Evolutionary conservation across 1,140 invertebrate species (phyloP).

Genomic region (Tenebrio molitor): DNA sequence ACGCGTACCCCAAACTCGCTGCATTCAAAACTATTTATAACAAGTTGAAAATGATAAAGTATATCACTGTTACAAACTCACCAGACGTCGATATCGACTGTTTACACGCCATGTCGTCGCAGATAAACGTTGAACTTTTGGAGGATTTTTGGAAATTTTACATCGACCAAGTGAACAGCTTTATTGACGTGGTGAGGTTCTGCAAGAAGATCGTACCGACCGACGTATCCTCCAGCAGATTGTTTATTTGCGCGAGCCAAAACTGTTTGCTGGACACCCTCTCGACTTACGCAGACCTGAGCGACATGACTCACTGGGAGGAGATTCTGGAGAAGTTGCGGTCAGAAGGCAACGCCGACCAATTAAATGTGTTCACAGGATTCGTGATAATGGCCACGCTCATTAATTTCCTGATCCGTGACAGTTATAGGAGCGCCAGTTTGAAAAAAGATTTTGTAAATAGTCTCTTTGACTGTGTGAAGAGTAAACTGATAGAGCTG

Average conservation of each 20-base stretch:
- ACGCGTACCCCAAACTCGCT: constrained; percentile 31
- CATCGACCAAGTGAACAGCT: constrained; percentile 52
- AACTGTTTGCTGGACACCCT: constrained; percentile 50
- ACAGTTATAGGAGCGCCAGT: constrained; percentile 38
- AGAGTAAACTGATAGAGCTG: constrained; percentile 52
- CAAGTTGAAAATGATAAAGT: constrained; percentile 57
- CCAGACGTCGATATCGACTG: constrained; percentile 43
- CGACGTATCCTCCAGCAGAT: constrained; percentile 32
- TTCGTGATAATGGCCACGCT: constrained; percentile 58
- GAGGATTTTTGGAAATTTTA: constrained; percentile 55
- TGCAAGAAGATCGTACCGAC: constrained; percentile 41
- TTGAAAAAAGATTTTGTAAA: constrained; percentile 48
- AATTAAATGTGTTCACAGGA: constrained; percentile 47
- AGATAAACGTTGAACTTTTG: constrained; percentile 43
- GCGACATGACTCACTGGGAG: constrained; percentile 42
- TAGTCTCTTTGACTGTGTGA: constrained; percentile 51
- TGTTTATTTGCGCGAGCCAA: constrained; percentile 49
- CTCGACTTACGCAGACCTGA: constrained; percentile 50
- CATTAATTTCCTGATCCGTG: constrained; percentile 49
- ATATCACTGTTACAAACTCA: constrained; percentile 56
- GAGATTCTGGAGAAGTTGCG: constrained; percentile 38
- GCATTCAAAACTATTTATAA: constrained; percentile 49
- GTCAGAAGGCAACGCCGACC: neutral
- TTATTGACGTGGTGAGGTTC: constrained; percentile 53
- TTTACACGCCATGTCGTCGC: constrained; percentile 39